phyloP scores from a whole-genome alignment of 2,888 invertebrate species.

The Hoplodrina blanda region DNA sequence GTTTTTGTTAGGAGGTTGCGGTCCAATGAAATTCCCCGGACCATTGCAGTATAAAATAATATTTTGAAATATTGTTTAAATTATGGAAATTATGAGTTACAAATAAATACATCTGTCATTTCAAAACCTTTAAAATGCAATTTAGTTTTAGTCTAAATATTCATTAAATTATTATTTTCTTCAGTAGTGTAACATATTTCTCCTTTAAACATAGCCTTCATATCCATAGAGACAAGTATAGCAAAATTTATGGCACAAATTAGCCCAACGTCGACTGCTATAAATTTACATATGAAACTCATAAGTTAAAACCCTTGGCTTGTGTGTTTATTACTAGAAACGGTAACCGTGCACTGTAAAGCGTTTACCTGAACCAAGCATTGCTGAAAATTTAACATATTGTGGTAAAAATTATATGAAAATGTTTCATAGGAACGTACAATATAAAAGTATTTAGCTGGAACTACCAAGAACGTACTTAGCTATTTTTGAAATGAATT shows the following conservation, averaged over 20 bases:
- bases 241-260: conserved; percentile 87
- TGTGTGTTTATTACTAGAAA: conserved; percentile 71
- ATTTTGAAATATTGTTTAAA: not conserved
- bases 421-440: conserved; percentile 3
- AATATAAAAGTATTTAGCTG: not conserved
- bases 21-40: too few relatives aligned
- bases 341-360: conserved; percentile 57
- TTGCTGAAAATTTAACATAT: conserved; percentile 50
- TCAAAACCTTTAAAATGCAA: not conserved
- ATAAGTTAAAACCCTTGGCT: conserved; percentile 83
- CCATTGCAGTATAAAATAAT: not conserved
- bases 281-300: conserved; percentile 90
- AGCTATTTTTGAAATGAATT: not conserved
- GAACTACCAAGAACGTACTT: not conserved
- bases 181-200: conserved; percentile 72
- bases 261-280: conserved; percentile 85
- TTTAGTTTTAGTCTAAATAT: not conserved
- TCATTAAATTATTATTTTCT: conserved; percentile 17
- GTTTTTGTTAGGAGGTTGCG: too few relatives aligned
- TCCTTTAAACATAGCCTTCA: conserved; percentile 75
- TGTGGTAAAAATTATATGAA: conserved; percentile 38
- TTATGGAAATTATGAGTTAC: not conserved
- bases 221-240: conserved; percentile 82
- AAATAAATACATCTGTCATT: not conserved
- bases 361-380: conserved; percentile 54